Base-by-base conservation (phyloP, 2,797 vertebrate genomes). In the Gorsachius magnificus region DNA sequence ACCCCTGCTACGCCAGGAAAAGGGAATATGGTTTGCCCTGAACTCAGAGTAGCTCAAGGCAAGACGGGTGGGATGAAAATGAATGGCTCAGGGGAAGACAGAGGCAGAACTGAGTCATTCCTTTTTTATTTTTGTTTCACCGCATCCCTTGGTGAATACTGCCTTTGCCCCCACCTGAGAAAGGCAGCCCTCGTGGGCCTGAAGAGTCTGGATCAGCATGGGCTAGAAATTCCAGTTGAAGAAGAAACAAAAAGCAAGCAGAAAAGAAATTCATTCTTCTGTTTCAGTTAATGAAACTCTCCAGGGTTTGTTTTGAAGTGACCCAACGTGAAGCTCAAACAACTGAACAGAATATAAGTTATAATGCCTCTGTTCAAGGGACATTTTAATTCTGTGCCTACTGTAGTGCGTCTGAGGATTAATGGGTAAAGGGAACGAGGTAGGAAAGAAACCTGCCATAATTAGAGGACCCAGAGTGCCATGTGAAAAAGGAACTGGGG, bases 171-270 rank as follows among this genome's bases (percentile, higher is more conserved):
- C 33, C 2, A 10, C 26, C 50, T 33, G 33, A 36, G 54, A 31
- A 25, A 21, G 10, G n/a, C 45, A 54, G 46, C n/a, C 0, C 0
- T 36, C 1, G 0, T 17, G 50, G 36, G 38, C 11, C 22, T 58
- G 51, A 15, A 22, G 18, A 13, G 24, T 10, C 36, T 12, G 46
- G 24, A 54, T 22, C 31, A 50, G 45, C 38, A 28, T 0, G 24
- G 35, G 35, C 29, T 45, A 35, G n/a, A 60, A 48, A 70, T 38
- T 33, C 69, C 63, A 69, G 45, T 0, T 28, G 31, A 83, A 65
- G 35, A 79, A 56, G 8, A 31, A 70, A 19, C 54, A 60, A 45
- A 12, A 22, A 26, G 10, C 5, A 54, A 68, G 21, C 10, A 77
- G 81, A 54, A 76, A 43, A 16, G 41, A 43, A 77, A 71, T 36